phyloP scores from a whole-genome alignment of 2,888 invertebrate genomes.

The Metallyticus violacea region DNA sequence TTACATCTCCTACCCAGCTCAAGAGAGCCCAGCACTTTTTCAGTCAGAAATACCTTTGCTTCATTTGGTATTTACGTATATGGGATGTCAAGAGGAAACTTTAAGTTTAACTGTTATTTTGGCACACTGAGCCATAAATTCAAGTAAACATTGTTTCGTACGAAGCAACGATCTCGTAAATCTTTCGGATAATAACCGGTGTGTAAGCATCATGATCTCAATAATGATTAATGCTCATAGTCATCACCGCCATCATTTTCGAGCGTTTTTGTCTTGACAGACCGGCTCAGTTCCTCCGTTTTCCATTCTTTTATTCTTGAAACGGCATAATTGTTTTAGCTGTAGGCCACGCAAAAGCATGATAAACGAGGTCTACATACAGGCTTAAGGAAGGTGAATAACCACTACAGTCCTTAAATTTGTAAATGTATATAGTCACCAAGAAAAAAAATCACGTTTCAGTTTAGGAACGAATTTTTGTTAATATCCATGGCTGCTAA shows the following conservation, averaged over 20 bases:
- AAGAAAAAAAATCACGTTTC: too few species aligned
- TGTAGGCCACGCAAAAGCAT: not conserved
- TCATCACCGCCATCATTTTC: not conserved
- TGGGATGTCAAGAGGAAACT: too few species aligned
- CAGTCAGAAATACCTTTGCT: too few species aligned
- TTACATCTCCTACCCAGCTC: too few species aligned
- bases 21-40: too few species aligned
- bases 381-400: too few species aligned
- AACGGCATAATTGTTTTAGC: not conserved
- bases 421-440: too few species aligned
- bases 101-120: too few species aligned
- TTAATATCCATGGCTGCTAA: too few species aligned
- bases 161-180: not conserved
- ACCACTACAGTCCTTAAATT: too few species aligned
- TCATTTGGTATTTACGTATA: too few species aligned
- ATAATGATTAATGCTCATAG: not conserved
- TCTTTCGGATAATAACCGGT: not conserved
- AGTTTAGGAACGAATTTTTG: too few species aligned
- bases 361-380: not conserved
- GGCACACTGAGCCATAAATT: not conserved
- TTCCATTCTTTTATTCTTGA: not conserved
- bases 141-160: not conserved
- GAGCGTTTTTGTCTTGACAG: not conserved
- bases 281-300: not conserved
- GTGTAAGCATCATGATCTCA: not conserved